Base-by-base conservation (phyloP, 2,888 invertebrate species). In the Gonocerus acuteangulatus region DNA sequence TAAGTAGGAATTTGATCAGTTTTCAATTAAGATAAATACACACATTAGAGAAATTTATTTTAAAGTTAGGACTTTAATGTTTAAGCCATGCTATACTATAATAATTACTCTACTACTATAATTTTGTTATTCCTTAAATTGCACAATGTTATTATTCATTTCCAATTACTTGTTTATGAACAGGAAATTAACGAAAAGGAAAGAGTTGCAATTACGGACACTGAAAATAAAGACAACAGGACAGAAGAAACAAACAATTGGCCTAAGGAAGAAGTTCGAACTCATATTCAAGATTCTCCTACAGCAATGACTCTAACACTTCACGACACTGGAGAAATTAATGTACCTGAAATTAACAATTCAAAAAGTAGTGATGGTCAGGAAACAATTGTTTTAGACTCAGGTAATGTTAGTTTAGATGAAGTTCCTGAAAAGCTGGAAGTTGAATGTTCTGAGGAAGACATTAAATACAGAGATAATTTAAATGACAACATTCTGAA, bases 151-250 rank as follows among this genome's bases (percentile, higher is more conserved):
- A n/a, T n/a, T n/a, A n/a, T n/a, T n/a, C n/a, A n/a, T 27, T 27
- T 27, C 27, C 27, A 27, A 34, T 47, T 19, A 58, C 16, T 48
- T 42, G 49, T 39, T 39, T 39, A n/a, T 49, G 49, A 62, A 19
- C 60, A 68, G 68, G 66, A 66, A 49, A 39, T 65, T n/a, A 27
- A 48, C 18, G 77, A 78, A 65, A 78, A 80, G n/a, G 39, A 39
- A n/a, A 39, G 3, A n/a, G 3, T 2, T 44, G 67, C 80, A 78
- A 62, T 77, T 77, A 2, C n/a, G 75, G 76, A 69, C 75, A 75
- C 62, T 75, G 72, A 73, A n/a, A 76, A 77, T 60, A 68, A 68
- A 61, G 76, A 75, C 45, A 74, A 69, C 49, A 69, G 68, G 51
- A 60, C 65, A 48, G 66, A 66, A 47, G 69, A 69, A 54, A 51